A percentile compares a stretch with the other conserved stretches of the same genome.
Evolutionary conservation across 2,888 invertebrate genomes (phyloP).

Genomic region (Drosophila borborema): DNA sequence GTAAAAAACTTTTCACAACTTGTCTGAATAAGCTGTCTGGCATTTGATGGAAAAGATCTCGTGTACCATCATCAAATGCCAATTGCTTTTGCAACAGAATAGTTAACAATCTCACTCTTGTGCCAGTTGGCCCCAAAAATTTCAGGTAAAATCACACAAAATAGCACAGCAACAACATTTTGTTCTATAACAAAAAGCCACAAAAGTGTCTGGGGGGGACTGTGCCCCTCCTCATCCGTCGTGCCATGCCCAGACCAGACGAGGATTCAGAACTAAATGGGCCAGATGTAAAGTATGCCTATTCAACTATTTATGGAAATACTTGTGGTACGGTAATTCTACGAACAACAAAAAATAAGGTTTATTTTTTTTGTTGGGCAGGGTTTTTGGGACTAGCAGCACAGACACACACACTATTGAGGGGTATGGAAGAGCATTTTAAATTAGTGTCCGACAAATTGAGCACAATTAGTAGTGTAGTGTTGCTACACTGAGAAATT

Average conservation of each 20-base stretch:
- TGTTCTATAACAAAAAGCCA: conserved; percentile 44
- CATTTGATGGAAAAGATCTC: background rate
- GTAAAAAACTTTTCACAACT: conserved; percentile 14
- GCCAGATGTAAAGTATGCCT: conserved; percentile 54
- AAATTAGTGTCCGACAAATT: conserved; percentile 39
- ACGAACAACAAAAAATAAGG: conserved; percentile 18
- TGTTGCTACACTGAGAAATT: conserved; percentile 1
- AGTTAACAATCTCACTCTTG: conserved; percentile 37
- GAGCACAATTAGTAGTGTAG: conserved; percentile 31
- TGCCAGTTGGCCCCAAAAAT: conserved; percentile 26
- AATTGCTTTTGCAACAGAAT: conserved; percentile 52
- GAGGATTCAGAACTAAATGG: background rate
- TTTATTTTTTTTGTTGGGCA: conserved; percentile 28
- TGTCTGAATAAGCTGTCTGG: conserved; percentile 11
- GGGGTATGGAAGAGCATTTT: conserved; percentile 7
- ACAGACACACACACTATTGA: background rate
- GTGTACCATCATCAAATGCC: conserved; percentile 37
- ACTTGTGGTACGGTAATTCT: conserved; percentile 72
- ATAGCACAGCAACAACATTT: conserved; percentile 30
- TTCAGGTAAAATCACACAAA: conserved; percentile 48
- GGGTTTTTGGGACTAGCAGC: conserved; percentile 21
- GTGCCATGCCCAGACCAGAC: background rate
- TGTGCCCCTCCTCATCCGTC: background rate
- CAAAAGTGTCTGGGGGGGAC: conserved; percentile 20
- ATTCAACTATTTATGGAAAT: conserved; percentile 78